These are phyloP conservation scores for Eumaeus atala DNA, from an alignment of 1,140 invertebrate genomes.

Conservation along the genomic window DNA sequence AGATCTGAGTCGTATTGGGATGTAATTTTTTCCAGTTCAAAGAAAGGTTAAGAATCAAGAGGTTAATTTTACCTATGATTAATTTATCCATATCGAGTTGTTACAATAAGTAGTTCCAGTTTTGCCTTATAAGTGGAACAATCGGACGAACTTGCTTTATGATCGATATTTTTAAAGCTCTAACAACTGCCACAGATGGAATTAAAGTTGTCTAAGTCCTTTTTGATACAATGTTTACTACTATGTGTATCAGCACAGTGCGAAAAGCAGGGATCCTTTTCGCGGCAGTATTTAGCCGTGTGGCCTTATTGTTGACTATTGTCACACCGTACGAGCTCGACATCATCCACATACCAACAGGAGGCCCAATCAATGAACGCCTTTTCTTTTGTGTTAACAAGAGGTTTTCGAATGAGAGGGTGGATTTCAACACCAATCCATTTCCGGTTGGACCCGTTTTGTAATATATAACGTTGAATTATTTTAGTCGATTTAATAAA, in stretches of 20 bases:
- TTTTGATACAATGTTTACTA: background rate
- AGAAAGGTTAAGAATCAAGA: background rate
- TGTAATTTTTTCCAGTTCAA: background rate
- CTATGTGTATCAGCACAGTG: background rate
- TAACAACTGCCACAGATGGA: background rate
- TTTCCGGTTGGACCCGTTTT: background rate
- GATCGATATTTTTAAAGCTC: background rate
- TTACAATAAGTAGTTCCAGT: slow-evolving; percentile 3
- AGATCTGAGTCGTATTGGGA: background rate
- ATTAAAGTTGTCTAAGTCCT: slow-evolving; percentile 2
- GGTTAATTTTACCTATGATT: background rate
- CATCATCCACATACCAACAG: slow-evolving; percentile 2
- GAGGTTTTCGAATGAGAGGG: background rate
- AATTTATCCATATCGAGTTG: slow-evolving; percentile 2
- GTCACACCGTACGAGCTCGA: slow-evolving; percentile 5
- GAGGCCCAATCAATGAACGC: slow-evolving; percentile 2
- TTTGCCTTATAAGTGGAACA: slow-evolving; percentile 7
- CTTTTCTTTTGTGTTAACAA: slow-evolving; percentile 7
- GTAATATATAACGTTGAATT: background rate
- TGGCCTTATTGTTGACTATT: slow-evolving; percentile 7
- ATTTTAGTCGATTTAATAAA: background rate
- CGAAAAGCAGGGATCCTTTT: background rate
- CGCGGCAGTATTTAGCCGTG: slow-evolving; percentile 5
- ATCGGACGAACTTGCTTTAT: background rate
- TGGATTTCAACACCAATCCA: background rate